Evolutionary conservation across 2,797 vertebrate genomes (phyloP).

Genomic region (Sphenopsis melanotis): DNA sequence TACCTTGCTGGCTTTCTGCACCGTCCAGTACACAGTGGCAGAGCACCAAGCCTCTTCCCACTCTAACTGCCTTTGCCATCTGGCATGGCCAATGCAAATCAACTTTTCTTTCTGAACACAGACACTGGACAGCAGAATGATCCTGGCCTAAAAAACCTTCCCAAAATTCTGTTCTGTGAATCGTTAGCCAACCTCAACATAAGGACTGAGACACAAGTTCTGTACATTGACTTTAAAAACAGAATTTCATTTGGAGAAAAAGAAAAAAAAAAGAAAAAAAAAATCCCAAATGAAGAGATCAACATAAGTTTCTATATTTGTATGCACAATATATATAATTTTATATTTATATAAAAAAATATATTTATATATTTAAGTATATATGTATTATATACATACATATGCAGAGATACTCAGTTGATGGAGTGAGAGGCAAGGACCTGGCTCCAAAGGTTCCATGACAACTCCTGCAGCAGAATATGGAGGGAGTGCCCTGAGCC

Average conservation of each 20-base stretch:
- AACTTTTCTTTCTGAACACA: neutral
- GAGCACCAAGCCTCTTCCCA: neutral
- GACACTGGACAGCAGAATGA: neutral
- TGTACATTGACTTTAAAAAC: neutral
- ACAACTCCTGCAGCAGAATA: neutral
- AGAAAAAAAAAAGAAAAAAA: neutral
- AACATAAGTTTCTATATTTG: neutral
- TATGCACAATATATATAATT: too few relatives aligned
- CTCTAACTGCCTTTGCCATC: slow-evolving; percentile 34
- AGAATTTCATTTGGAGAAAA: neutral
- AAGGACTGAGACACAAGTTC: neutral
- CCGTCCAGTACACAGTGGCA: neutral
- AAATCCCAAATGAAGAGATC: neutral
- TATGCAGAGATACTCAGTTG: neutral
- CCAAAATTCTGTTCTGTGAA: neutral
- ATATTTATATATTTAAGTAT: too few relatives aligned
- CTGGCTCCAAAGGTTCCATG: neutral
- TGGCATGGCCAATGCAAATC: neutral
- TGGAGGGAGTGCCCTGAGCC: neutral
- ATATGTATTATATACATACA: neutral
- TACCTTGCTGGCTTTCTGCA: neutral
- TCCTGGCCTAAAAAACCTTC: neutral
- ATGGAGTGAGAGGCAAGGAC: neutral
- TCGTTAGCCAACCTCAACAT: accelerated
- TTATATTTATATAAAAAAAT: too few relatives aligned